Conservation (phyloP, 2,797 vertebrate genomes). For the Neosilurus mollespiculum region DNA sequence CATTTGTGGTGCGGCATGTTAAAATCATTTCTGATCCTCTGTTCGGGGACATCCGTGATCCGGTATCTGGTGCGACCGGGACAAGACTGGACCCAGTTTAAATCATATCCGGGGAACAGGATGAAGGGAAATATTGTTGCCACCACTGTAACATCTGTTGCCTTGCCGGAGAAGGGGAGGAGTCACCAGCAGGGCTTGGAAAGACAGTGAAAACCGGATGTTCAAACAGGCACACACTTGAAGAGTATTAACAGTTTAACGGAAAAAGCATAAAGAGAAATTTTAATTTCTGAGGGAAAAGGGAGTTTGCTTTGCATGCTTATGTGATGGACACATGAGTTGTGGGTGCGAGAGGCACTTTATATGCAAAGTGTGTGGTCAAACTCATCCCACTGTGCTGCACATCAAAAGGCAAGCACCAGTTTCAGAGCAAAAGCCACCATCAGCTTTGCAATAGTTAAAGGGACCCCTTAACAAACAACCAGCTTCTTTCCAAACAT, state of each 20-base stretch:
- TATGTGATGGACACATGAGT: constrained; percentile 1
- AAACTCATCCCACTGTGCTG: too few relatives aligned
- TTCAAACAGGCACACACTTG: not conserved
- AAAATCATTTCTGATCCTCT: constrained; percentile 22
- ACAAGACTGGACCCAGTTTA: not conserved
- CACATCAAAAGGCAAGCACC: too few relatives aligned
- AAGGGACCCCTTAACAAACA: too few relatives aligned
- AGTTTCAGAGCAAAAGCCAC: not conserved
- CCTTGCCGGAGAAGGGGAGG: too few relatives aligned
- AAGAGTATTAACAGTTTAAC: constrained; percentile 6
- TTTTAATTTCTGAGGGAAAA: constrained; percentile 15
- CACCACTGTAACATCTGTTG: not conserved
- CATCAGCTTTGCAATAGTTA: too few relatives aligned
- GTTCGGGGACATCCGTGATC: constrained; percentile 8
- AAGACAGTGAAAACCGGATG: not conserved
- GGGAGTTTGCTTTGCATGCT: constrained; percentile 11
- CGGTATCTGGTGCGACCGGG: too few relatives aligned
- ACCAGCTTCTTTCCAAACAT: not conserved
- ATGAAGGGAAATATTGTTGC: constrained; percentile 11
- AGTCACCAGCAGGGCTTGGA: too few relatives aligned
- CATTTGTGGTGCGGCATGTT: constrained; percentile 7
- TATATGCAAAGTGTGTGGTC: too few relatives aligned
- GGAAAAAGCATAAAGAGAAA: constrained; percentile 18
- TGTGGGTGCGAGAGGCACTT: not conserved
- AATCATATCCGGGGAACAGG: not conserved